Evolutionary conservation across 2,797 vertebrate species (phyloP).

Genomic region (Erithacus rubecula): DNA sequence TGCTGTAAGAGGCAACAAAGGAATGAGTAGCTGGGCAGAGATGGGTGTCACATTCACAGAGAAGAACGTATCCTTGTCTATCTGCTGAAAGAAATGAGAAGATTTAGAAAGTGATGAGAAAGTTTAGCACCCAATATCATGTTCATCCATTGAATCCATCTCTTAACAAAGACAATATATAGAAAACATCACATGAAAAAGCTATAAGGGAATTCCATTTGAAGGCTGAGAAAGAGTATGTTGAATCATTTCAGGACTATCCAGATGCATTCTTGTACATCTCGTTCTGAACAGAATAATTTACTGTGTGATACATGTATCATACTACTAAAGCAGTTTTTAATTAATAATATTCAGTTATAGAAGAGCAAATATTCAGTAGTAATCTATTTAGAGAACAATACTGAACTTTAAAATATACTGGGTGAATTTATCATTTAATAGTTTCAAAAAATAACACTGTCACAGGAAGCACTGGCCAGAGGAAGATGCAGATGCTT

Average conservation of each 20-base stretch:
- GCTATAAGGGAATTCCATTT: background rate
- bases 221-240: background rate
- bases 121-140: background rate
- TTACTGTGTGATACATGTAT: background rate
- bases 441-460: background rate
- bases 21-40: background rate
- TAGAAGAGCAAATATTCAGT: background rate
- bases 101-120: conserved; percentile 26
- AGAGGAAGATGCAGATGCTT: background rate
- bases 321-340: background rate
- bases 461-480: background rate
- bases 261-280: background rate
- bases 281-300: background rate
- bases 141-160: background rate
- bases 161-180: background rate
- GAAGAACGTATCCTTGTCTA: background rate
- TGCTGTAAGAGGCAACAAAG: background rate
- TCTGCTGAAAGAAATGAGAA: conserved; percentile 11
- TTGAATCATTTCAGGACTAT: background rate
- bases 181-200: background rate
- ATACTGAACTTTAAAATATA: background rate
- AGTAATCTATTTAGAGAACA: background rate
- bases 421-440: background rate
- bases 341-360: background rate
- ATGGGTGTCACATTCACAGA: background rate